Base-by-base conservation (phyloP, 2,888 invertebrate genomes). In the Allophyes oxyacanthae region DNA sequence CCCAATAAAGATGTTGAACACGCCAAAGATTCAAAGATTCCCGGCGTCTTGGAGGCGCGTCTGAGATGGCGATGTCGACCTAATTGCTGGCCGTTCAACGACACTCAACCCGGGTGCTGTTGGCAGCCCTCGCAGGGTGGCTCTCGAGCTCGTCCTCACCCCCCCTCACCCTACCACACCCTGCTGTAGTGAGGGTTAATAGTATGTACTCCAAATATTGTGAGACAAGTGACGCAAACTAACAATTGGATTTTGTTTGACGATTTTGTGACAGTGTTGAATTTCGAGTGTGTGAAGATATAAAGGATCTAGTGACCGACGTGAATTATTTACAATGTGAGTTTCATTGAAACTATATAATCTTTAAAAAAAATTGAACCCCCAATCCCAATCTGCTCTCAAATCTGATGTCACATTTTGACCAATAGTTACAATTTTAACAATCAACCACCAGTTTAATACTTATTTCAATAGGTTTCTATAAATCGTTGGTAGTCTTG, bases 61-160 rank as follows among this genome's bases (percentile, higher is more conserved):
- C 81, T 78, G 77, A 82, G 83, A 81, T 82, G 77, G 79, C 80
- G 81, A 83, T 84, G 79, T 77, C 89, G 91, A 91, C 90, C 91
- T 89, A 89, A 89, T 91, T 91, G 90, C 81, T 83, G 86, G 80
- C 81, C 88, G 86, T 89, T 90, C 86, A 88, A 90, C 83, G 84
- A 75, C 88, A 86, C 91, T 91, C 87, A 86, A 89, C 89, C 85
- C 88, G 85, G 82, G 86, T 89, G 84, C 81, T 78, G 84, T 77
- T 84, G 85, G 84, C 85, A 83, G 78, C 83, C 78, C 78, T 80
- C 72, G 58, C 77, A 73, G 77, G 79, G 79, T 75, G 77, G 68
- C 68, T 66, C 74, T 79, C 74, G 72, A 65, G 48, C 61, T 71
- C 43, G 52, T 68, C 73, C 48, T 44, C 69, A 55, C 68, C 58